phyloP scores from a whole-genome alignment of 2,113 vertebrate species.

The Cardinalis cardinalis region DNA sequence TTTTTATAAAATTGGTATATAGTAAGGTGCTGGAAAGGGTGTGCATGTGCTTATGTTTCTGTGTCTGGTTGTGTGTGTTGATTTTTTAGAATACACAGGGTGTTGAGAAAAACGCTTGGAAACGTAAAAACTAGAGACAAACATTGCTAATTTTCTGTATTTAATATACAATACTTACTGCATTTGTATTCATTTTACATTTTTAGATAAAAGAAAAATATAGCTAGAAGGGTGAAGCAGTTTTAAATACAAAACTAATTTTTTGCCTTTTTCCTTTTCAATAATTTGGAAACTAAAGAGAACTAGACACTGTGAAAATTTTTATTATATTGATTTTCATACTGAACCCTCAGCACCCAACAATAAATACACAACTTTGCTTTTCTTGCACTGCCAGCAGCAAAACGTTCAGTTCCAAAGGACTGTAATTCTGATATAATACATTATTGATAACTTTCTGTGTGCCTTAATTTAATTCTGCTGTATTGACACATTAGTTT shows the following conservation, averaged over 20 bases:
- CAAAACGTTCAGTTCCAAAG: constrained; percentile 74
- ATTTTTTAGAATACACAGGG: not conserved
- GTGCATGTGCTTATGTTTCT: not conserved
- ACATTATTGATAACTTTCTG: constrained; percentile 52
- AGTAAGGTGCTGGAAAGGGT: not conserved
- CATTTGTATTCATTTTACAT: constrained; percentile 57
- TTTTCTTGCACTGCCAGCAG: constrained; percentile 74
- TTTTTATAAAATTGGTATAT: not conserved
- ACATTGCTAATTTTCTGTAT: constrained; percentile 38
- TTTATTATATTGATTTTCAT: constrained; percentile 66
- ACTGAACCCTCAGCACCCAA: constrained; percentile 60
- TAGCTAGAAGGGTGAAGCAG: constrained; percentile 33
- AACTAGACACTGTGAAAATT: constrained; percentile 45
- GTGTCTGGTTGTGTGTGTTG: not conserved
- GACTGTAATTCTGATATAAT: constrained; percentile 59
- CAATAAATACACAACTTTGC: constrained; percentile 74
- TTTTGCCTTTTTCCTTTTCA: constrained; percentile 51
- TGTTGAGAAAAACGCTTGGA: not conserved
- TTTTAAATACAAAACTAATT: constrained; percentile 65
- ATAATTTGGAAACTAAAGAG: constrained; percentile 52
- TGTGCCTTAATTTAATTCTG: constrained; percentile 40
- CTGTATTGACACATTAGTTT: constrained; percentile 30
- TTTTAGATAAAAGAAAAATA: constrained; percentile 56
- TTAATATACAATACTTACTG: constrained; percentile 59
- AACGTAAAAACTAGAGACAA: constrained; percentile 18